Base-by-base conservation (phyloP, 2,797 vertebrate species). In the Salmo trutta region DNA sequence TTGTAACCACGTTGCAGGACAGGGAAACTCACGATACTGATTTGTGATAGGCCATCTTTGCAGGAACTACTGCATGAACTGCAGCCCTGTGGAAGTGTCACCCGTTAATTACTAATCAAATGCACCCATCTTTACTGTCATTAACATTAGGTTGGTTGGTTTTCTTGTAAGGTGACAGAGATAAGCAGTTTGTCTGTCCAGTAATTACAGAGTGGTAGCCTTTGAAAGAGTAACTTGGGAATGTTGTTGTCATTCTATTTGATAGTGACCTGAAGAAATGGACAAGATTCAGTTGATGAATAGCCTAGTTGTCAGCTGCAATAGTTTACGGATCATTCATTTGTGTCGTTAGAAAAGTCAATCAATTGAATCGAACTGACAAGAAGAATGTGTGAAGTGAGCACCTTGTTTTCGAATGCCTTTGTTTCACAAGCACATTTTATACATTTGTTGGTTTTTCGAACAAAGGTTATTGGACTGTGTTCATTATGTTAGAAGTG, bases 401-500 rank as follows among this genome's bases (percentile, higher is more conserved):
- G 88, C 90, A 82, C 87, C 85, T 86, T 86, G 81, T 81, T 80
- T 75, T 88, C 72, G 77, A 88, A 91, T 88, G 90, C 88, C 91
- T 91, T 93, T 85, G 80, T 89, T 89, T 91, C 77, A 84, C 79
- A n/a, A 70, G 79, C 80, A 86, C 79, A 65, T 36, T 70, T 88
- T 88, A 88, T 85, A 78, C 59, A 69, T 88, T 84, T 70, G 85
- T 80, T 81, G 80, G 29, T 91, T 88, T 90, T 89, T 89, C 86
- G 88, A 88, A 86, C 67, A 33, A 52, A 64, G 36, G 72, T 62
- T 75, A 65, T 65, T 0, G 27, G 53, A 59, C 71, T 73, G 87
- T 90, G 90, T 90, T 89, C 90, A 71, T 84, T 89, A 86, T 27
- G 17, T 59, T 91, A 91, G 89, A 92, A 93, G 92, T 93, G 92